These are phyloP conservation scores for Boloria euphrosyne DNA, from an alignment of 2,888 invertebrate species.

Conservation along the genomic window DNA sequence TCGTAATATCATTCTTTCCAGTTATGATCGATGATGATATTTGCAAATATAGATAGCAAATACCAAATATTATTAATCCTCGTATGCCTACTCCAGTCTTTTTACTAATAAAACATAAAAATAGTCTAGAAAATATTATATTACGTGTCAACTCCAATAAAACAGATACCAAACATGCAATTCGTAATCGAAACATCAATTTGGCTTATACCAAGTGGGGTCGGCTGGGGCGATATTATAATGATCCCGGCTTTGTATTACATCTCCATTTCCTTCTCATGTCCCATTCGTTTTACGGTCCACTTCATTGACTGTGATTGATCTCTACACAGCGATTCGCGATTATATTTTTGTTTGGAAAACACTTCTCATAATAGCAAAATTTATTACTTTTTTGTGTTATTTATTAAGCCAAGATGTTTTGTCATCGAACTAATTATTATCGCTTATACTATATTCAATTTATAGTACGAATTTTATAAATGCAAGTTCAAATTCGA, in stretches of 20 bases:
- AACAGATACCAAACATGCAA: conserved; percentile 45
- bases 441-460: too few species aligned
- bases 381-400: too few species aligned
- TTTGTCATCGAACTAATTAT: too few species aligned
- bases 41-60: conserved; percentile 25
- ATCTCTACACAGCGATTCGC: conserved; percentile 29
- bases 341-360: conserved; percentile 4
- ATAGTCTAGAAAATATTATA: too few species aligned
- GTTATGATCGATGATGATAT: conserved; percentile 25
- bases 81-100: background rate
- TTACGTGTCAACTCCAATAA: too few species aligned
- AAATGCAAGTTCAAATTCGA: too few species aligned
- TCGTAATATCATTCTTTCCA: conserved; percentile 6
- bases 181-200: conserved; percentile 51
- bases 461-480: too few species aligned
- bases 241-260: conserved; percentile 56
- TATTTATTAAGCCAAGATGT: too few species aligned
- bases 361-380: background rate
- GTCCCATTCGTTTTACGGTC: conserved; percentile 41
- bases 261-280: conserved; percentile 56
- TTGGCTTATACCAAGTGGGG: conserved; percentile 54
- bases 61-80: conserved; percentile 8
- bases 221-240: conserved; percentile 57
- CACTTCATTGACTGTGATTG: conserved; percentile 50
- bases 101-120: too few species aligned